A percentile compares a stretch with the other conserved stretches of the same genome.
phyloP scores from a whole-genome alignment of 2,888 invertebrate genomes.

The Calliopum simillimum region DNA sequence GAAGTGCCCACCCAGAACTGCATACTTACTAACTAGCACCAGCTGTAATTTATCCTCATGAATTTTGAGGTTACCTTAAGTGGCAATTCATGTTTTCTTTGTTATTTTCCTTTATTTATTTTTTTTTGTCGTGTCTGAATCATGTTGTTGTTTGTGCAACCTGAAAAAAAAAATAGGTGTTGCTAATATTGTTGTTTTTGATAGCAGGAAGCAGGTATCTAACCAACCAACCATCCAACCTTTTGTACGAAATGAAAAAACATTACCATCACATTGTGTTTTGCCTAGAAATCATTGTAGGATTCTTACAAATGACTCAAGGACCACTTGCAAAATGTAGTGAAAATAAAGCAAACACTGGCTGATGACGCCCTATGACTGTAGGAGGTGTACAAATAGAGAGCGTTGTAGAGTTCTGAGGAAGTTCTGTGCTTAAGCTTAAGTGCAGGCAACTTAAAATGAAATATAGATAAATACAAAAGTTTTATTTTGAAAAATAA shows the following conservation, averaged over 20 bases:
- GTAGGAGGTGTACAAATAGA: not conserved
- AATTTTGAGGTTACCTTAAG: constrained; percentile 13
- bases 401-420: not conserved
- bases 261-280: not conserved
- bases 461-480: not conserved
- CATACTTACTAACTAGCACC: too few relatives aligned
- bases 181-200: too few relatives aligned
- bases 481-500: not conserved
- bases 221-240: too few relatives aligned
- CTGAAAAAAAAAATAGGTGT: too few relatives aligned
- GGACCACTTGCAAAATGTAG: not conserved
- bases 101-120: not conserved
- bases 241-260: not conserved
- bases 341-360: not conserved
- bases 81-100: constrained; percentile 9
- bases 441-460: not conserved
- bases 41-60: constrained; percentile 14
- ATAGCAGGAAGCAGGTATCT: too few relatives aligned
- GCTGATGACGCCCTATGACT: not conserved
- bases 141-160: too few relatives aligned
- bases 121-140: too few relatives aligned
- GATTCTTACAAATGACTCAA: not conserved
- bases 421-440: not conserved
- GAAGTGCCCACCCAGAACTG: not conserved
- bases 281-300: not conserved